A percentile compares a stretch with the other conserved stretches of the same genome.
Conservation (phyloP, 2,113 vertebrate species). For the Nothobranchius kuhntae region DNA sequence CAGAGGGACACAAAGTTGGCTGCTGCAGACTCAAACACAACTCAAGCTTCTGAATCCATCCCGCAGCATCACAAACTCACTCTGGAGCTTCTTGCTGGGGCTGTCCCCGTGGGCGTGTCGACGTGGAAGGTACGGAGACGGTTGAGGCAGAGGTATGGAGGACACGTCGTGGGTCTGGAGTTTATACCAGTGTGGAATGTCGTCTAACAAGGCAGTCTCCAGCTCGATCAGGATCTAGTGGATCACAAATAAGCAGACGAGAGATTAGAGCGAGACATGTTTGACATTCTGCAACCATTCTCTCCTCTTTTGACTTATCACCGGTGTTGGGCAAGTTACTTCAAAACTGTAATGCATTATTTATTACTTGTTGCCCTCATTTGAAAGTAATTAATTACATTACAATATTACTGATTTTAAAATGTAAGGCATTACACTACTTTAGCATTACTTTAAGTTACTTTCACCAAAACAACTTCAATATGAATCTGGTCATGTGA, state of each 20-base stretch:
- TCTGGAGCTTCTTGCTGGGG: constrained; percentile 96
- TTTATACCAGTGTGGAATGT: constrained; percentile 97
- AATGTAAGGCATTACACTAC: too few species aligned
- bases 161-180: constrained; percentile 95
- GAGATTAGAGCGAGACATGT: not conserved
- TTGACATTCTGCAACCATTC: too few species aligned
- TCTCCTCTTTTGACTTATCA: too few species aligned
- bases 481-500: too few species aligned
- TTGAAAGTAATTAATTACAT: too few species aligned
- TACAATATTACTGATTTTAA: too few species aligned
- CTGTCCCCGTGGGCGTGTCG: constrained; percentile 91
- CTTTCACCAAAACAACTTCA: too few species aligned
- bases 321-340: too few species aligned
- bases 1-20: constrained; percentile 36
- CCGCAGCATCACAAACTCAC: constrained; percentile 76
- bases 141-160: constrained; percentile 97
- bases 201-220: constrained; percentile 95
- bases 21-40: constrained; percentile 5
- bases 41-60: not conserved
- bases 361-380: too few species aligned
- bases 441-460: too few species aligned
- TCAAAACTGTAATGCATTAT: too few species aligned
- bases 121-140: constrained; percentile 95
- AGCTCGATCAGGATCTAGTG: constrained; percentile 94
- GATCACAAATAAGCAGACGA: not conserved